phyloP scores from a whole-genome alignment of 2,797 vertebrate species.

The Ataeniobius toweri region DNA sequence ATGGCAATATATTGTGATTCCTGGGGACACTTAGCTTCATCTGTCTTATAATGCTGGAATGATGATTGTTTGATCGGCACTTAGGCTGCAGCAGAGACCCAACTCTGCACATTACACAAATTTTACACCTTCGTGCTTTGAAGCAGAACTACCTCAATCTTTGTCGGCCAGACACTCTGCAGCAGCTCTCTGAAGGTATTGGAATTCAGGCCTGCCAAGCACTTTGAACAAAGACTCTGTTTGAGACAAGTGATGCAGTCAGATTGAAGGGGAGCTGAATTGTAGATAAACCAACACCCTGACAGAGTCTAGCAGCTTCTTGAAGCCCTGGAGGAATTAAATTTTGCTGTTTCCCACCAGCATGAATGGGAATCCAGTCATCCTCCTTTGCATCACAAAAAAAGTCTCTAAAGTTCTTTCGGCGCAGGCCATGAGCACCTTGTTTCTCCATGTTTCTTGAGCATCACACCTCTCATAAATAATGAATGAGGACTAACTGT shows the following conservation, averaged over 20 bases:
- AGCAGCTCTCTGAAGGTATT: conserved; percentile 51
- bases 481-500: conserved; percentile 56
- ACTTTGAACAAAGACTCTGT: conserved; percentile 44
- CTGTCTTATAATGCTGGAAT: conserved; percentile 7
- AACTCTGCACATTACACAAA: conserved; percentile 33
- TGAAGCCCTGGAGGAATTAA: conserved; percentile 14
- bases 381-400: conserved; percentile 11
- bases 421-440: conserved; percentile 18
- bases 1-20: neutral
- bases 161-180: conserved; percentile 32
- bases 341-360: conserved; percentile 15
- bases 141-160: conserved; percentile 44
- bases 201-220: conserved; percentile 46
- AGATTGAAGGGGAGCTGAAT: conserved; percentile 36
- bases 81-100: conserved; percentile 21
- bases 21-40: neutral
- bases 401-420: conserved; percentile 20
- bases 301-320: conserved; percentile 25
- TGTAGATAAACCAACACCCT: conserved; percentile 43
- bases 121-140: conserved; percentile 47
- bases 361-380: conserved; percentile 11
- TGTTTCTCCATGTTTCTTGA: conserved; percentile 28
- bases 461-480: conserved; percentile 56
- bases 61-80: conserved; percentile 34
- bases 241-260: conserved; percentile 37